phyloP scores from a whole-genome alignment of 2,113 vertebrate genomes.

The Anoura caudifer region DNA sequence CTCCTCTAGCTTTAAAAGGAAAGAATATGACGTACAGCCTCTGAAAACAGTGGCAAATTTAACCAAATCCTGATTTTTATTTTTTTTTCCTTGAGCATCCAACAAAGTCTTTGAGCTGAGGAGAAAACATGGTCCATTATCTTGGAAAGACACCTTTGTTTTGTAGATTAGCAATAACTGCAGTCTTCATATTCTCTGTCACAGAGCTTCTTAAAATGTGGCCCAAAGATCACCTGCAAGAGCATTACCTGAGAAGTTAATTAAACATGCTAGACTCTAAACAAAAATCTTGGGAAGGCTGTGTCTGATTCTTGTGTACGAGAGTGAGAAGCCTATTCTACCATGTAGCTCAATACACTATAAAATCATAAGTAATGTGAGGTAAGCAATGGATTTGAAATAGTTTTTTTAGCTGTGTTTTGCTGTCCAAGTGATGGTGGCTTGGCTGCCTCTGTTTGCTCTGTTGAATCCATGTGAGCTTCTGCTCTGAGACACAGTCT shows the following conservation, averaged over 20 bases:
- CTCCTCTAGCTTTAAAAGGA: not conserved
- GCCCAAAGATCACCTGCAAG: not conserved
- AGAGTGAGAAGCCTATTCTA: not conserved
- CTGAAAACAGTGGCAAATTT: not conserved
- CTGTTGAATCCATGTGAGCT: not conserved
- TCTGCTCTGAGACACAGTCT: not conserved
- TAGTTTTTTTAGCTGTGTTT: not conserved
- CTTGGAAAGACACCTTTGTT: not conserved
- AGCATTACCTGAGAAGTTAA: not conserved
- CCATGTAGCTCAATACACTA: not conserved
- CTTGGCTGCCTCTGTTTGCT: not conserved
- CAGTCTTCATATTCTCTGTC: not conserved
- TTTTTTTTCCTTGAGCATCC: not conserved
- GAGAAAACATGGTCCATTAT: not conserved
- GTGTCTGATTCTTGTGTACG: not conserved
- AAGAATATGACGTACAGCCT: not conserved
- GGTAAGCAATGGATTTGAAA: not conserved
- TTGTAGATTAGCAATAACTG: not conserved
- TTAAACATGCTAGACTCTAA: not conserved
- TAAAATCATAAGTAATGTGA: not conserved
- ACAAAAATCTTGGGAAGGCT: not conserved
- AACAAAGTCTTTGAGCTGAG: not conserved
- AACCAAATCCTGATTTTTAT: not conserved
- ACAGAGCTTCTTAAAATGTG: not conserved
- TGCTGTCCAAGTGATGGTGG: not conserved